Evolutionary conservation across 2,888 invertebrate genomes (phyloP).

Genomic region (Steinernema hermaphroditum): DNA sequence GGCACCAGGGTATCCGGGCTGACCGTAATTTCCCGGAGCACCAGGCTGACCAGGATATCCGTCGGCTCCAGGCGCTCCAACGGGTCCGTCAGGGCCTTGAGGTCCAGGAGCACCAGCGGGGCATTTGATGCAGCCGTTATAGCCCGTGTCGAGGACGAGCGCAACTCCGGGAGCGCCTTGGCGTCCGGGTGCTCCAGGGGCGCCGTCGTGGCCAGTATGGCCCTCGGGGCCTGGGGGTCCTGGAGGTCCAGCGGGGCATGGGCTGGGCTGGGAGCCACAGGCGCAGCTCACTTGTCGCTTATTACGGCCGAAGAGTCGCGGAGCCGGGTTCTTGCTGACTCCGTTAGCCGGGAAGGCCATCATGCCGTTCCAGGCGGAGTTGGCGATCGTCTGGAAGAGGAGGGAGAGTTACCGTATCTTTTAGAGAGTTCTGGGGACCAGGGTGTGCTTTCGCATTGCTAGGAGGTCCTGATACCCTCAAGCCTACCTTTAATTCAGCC

Average conservation of each 20-base stretch:
- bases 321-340: slow-evolving; percentile 39
- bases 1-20: slow-evolving; percentile 46
- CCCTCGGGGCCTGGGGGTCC: slow-evolving; percentile 52
- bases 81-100: slow-evolving; percentile 51
- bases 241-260: slow-evolving; percentile 53
- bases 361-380: slow-evolving; percentile 55
- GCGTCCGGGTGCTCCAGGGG: slow-evolving; percentile 32
- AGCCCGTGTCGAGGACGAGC: slow-evolving; percentile 39
- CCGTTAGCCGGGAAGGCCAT: slow-evolving; percentile 37
- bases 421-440: too few relatives aligned
- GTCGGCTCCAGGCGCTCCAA: slow-evolving; percentile 42
- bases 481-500: slow-evolving; percentile 52
- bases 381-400: slow-evolving; percentile 38
- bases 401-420: too few relatives aligned
- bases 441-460: too few relatives aligned
- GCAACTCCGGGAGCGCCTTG: not conserved
- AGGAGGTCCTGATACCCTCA: too few relatives aligned
- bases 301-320: slow-evolving; percentile 51
- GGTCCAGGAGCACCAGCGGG: slow-evolving; percentile 55
- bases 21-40: slow-evolving; percentile 47
- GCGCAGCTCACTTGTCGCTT: slow-evolving; percentile 48
- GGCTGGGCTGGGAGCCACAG: slow-evolving; percentile 49
- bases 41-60: slow-evolving; percentile 45
- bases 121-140: slow-evolving; percentile 53
- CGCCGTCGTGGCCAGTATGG: slow-evolving; percentile 49